Base-by-base conservation (phyloP, 2,888 invertebrate species). In the Cataglyphis rosenhaueri region DNA sequence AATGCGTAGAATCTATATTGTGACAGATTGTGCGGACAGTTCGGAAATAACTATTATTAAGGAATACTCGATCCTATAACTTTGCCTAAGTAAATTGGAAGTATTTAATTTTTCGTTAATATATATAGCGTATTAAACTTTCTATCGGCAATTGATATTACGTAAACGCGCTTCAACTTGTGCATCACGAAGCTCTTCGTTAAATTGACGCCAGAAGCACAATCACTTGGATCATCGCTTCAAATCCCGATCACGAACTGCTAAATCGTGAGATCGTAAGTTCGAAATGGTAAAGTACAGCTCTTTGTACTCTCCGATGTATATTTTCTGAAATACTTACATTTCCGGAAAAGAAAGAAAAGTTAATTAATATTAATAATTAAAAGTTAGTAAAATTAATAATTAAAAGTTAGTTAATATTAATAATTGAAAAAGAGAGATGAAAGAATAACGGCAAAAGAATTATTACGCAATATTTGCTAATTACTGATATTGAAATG, bases 161-260 rank as follows among this genome's bases (percentile, higher is more conserved):
- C 76, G 44, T 44, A 79, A 66, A 75, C 62, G 52, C 12, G 12
- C 9, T 64, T 68, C 78, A 73, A 82, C 59, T 52, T 52, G 52
- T 29, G 44, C 78, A 70, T 78, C 57, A 35, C 9, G 18, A 57
- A 48, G 32, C 35, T 52, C 62, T 32, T 29, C 73, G 61, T 52
- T 84, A 84, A 85, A 89, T 86, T 87, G 48, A 68, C 38, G 44
- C 66, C 70, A 61, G 74, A 71, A 81, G 84, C 89, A 52, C 52
- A 90, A 91, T 91, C 90, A 90, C 86, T 91, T 90, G 87, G 86
- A 73, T 74, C 84, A 74, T 66, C 81, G 66, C 71, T 88, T 85
- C 76, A 85, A 79, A 89, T 85, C 81, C 88, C 81, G 75, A 86
- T 91, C 91, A 91, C 88, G 90, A 87, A 86, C 89, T 79, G 64